These are phyloP conservation scores for Pyrgilauda ruficollis DNA, from an alignment of 2,113 vertebrate genomes.

Conservation along the genomic window DNA sequence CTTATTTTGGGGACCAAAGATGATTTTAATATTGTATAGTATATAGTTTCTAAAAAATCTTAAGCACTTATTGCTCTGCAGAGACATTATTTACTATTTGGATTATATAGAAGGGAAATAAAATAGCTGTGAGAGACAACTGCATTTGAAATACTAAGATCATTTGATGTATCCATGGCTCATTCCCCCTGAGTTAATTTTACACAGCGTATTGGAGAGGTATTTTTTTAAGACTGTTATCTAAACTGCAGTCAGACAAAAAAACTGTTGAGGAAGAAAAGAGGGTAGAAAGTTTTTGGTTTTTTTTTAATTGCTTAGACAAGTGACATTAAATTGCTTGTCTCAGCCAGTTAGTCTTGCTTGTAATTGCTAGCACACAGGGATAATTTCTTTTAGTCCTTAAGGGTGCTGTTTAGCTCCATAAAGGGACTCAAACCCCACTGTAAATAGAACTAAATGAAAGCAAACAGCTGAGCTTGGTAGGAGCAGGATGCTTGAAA, in stretches of 20 bases:
- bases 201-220: neutral
- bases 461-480: neutral
- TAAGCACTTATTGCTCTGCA: constrained; percentile 3
- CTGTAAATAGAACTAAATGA: neutral
- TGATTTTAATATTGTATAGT: constrained; percentile 20
- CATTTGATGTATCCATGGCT: neutral
- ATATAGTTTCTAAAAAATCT: neutral
- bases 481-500: neutral
- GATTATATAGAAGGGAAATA: neutral
- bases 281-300: neutral
- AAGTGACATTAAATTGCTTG: neutral
- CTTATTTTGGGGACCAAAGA: constrained; percentile 32
- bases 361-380: neutral
- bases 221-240: neutral
- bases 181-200: neutral
- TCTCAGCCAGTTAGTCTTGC: neutral
- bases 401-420: neutral
- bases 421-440: neutral
- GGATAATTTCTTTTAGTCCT: neutral
- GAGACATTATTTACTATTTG: neutral
- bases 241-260: neutral
- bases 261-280: neutral
- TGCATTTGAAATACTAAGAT: neutral
- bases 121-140: neutral
- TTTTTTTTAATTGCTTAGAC: neutral